phyloP scores from a whole-genome alignment of 2,797 vertebrate species.

The Microtus obscurus region DNA sequence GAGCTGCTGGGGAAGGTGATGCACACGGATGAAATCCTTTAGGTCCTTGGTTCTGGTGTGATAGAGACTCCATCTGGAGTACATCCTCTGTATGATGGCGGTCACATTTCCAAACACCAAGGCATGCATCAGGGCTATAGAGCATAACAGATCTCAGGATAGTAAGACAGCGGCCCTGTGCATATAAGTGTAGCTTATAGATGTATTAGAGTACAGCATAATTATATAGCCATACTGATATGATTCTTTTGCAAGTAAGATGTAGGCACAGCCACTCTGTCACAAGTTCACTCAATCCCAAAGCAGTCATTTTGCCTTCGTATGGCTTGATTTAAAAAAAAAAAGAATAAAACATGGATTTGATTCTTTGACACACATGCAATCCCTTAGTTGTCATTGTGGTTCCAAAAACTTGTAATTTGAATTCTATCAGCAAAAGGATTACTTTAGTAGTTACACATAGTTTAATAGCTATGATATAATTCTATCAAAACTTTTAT shows the following conservation, averaged over 20 bases:
- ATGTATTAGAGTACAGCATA: not conserved
- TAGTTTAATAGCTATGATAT: not conserved
- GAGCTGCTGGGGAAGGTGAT: constrained; percentile 96
- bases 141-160: constrained; percentile 4
- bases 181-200: not conserved
- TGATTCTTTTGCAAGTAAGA: not conserved
- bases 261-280: not conserved
- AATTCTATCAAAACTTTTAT: not conserved
- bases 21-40: constrained; percentile 98
- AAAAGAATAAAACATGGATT: not conserved
- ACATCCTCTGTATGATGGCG: constrained; percentile 99
- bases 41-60: constrained; percentile 98
- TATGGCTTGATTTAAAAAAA: not conserved
- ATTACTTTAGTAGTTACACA: constrained; percentile 24
- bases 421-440: not conserved
- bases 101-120: constrained; percentile 99
- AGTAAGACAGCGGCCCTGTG: not conserved
- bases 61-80: constrained; percentile 98
- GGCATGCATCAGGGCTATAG: constrained; percentile 96
- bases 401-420: not conserved
- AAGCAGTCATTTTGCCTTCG: not conserved
- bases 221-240: not conserved
- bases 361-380: not conserved
- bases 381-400: not conserved
- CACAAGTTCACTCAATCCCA: not conserved